A percentile compares a stretch with the other conserved stretches of the same genome.
Conservation (phyloP, 2,888 invertebrate genomes). For the Pandemis heparana region DNA sequence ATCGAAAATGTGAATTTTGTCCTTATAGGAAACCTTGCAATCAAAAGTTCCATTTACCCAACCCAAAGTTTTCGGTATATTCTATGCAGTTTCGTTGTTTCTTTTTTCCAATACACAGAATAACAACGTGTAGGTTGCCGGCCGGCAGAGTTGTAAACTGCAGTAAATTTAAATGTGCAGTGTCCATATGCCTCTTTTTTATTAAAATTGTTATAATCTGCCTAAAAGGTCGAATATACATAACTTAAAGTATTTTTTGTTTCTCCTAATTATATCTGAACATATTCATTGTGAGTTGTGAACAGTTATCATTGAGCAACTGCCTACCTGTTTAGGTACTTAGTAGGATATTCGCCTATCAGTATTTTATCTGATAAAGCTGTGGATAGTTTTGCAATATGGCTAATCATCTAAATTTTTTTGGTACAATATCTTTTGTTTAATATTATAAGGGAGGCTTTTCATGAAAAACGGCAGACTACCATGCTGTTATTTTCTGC, state of each 20-base stretch:
- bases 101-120: background rate
- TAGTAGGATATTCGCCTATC: slow-evolving; percentile 4
- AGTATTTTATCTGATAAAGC: slow-evolving; percentile 11
- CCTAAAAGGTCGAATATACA: no score
- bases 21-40: slow-evolving; percentile 8
- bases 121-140: background rate
- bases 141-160: background rate
- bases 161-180: background rate
- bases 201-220: no score
- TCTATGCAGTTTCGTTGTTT: background rate
- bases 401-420: background rate
- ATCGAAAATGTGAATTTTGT: slow-evolving; percentile 35
- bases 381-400: background rate
- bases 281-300: background rate
- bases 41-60: background rate
- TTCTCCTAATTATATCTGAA: background rate
- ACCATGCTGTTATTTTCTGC: background rate
- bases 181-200: background rate
- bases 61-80: background rate
- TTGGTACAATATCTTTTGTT: background rate
- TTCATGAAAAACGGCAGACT: background rate
- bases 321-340: background rate
- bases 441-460: background rate
- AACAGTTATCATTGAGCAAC: background rate
- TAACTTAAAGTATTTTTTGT: no score